phyloP scores from a whole-genome alignment of 2,113 vertebrate species.

The Triplophysa rosa region DNA sequence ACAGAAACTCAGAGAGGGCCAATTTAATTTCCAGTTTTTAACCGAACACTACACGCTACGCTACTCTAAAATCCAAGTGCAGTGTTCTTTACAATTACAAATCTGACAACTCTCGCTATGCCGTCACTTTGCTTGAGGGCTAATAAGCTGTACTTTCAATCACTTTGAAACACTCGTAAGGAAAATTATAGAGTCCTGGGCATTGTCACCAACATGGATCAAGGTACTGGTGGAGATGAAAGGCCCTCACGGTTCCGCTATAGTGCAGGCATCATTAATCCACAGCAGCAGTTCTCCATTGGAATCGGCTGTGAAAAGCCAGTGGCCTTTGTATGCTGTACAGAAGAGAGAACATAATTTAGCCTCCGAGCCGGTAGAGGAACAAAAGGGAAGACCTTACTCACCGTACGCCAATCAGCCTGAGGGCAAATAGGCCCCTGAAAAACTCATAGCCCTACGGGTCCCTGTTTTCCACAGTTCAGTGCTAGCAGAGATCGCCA shows the following conservation, averaged over 20 bases:
- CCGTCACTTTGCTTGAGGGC: not conserved
- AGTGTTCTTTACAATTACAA: too few species aligned
- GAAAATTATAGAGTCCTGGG: not conserved
- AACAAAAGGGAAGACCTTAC: slow-evolving; percentile 37
- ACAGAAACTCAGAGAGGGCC: not conserved
- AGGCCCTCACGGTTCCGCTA: not conserved
- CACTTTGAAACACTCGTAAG: not conserved
- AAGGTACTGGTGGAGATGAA: slow-evolving; percentile 28
- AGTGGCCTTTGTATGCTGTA: slow-evolving; percentile 3
- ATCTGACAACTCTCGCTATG: too few species aligned
- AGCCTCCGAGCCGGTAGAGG: slow-evolving; percentile 16
- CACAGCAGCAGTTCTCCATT: slow-evolving; percentile 12
- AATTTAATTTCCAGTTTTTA: slow-evolving; percentile 20
- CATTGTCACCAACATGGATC: slow-evolving; percentile 7
- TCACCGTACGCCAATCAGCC: slow-evolving; percentile 31
- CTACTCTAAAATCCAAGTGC: not conserved
- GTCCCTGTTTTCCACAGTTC: not conserved
- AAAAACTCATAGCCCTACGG: not conserved
- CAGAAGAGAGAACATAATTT: slow-evolving; percentile 36
- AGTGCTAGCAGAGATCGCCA: not conserved
- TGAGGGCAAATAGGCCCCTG: not conserved
- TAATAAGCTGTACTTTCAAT: slow-evolving; percentile 17
- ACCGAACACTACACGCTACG: not conserved
- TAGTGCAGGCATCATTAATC: slow-evolving; percentile 32
- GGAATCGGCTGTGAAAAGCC: slow-evolving; percentile 14